These are phyloP conservation scores for Hypsibius dujardini DNA, from an alignment of 1,140 invertebrate species.

Conservation along the genomic window DNA sequence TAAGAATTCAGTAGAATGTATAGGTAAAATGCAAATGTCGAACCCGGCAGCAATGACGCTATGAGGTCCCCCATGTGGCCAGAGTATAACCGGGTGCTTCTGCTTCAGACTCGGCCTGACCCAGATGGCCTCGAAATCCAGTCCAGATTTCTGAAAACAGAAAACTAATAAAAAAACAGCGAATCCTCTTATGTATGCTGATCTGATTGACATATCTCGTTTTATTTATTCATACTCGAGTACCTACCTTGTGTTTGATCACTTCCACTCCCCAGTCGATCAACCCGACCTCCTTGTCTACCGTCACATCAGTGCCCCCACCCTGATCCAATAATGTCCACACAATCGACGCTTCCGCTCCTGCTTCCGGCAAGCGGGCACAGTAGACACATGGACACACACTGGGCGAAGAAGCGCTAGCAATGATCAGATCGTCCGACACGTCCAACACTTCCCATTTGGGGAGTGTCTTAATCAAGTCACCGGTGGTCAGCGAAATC, in stretches of 20 bases:
- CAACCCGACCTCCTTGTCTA: slow-evolving; percentile 19
- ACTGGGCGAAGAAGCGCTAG: no score
- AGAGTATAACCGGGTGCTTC: slow-evolving; percentile 31
- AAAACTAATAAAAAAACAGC: neutral
- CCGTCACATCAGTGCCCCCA: neutral
- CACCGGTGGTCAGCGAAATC: no score
- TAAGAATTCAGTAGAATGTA: no score
- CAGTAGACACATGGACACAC: no score
- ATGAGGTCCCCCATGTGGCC: slow-evolving; percentile 67
- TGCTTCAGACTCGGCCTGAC: slow-evolving; percentile 24
- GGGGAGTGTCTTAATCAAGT: no score
- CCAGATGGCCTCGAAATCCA: slow-evolving; percentile 32
- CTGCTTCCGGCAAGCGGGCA: slow-evolving; percentile 23
- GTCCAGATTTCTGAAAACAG: slow-evolving; percentile 22
- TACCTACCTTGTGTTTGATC: slow-evolving; percentile 1
- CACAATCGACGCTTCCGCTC: slow-evolving; percentile 22
- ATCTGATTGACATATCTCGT: neutral
- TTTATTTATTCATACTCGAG: no score
- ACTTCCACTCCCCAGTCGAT: slow-evolving; percentile 19
- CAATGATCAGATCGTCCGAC: no score
- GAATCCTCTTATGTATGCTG: no score
- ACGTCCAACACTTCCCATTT: no score
- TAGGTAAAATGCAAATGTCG: slow-evolving; percentile 33
- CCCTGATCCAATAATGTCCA: slow-evolving; percentile 24
- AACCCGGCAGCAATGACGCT: slow-evolving; percentile 42